Evolutionary conservation across 2,888 invertebrate genomes (phyloP).

Genomic region (Caenorhabditis panamensis): DNA sequence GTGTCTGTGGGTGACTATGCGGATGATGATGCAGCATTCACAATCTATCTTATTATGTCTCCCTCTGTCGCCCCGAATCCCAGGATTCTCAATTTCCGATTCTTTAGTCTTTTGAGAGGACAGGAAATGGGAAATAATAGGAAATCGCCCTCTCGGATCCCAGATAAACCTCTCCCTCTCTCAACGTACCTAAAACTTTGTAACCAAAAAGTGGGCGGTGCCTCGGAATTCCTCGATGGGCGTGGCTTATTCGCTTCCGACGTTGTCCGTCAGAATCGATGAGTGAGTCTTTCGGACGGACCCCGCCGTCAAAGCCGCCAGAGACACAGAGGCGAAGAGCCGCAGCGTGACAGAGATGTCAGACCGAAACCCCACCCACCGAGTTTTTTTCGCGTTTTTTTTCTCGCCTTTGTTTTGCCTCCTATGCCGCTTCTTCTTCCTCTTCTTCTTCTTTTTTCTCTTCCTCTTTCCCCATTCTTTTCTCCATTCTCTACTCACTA

Average conservation of each 20-base stretch:
- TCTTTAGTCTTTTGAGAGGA: conserved; percentile 3
- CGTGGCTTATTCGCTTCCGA: conserved; percentile 46
- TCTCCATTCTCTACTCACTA: background rate
- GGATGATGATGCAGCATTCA: conserved; percentile 47
- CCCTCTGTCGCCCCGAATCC: conserved; percentile 8
- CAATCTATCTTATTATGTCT: conserved; percentile 44
- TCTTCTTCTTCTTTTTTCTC: conserved; percentile 32
- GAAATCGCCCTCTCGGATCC: background rate
- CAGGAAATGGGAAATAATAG: background rate
- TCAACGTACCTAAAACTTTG: conserved; percentile 14
- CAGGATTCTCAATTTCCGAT: conserved; percentile 29
- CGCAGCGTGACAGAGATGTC: conserved; percentile 52
- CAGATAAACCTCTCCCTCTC: background rate
- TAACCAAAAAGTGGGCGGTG: conserved; percentile 38
- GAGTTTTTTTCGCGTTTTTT: conserved; percentile 49
- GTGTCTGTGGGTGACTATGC: conserved; percentile 30
- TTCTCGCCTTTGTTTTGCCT: conserved; percentile 44
- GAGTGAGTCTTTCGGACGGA: conserved; percentile 56
- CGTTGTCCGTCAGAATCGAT: conserved; percentile 58
- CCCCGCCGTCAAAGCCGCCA: conserved; percentile 24
- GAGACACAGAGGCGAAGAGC: conserved; percentile 34
- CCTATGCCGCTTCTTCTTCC: conserved; percentile 28
- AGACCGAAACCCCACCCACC: conserved; percentile 50
- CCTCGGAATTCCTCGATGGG: conserved; percentile 37
- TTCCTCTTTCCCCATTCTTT: conserved; percentile 15